phyloP scores from a whole-genome alignment of 2,888 invertebrate genomes.

The Brachynemurus nebulosus region DNA sequence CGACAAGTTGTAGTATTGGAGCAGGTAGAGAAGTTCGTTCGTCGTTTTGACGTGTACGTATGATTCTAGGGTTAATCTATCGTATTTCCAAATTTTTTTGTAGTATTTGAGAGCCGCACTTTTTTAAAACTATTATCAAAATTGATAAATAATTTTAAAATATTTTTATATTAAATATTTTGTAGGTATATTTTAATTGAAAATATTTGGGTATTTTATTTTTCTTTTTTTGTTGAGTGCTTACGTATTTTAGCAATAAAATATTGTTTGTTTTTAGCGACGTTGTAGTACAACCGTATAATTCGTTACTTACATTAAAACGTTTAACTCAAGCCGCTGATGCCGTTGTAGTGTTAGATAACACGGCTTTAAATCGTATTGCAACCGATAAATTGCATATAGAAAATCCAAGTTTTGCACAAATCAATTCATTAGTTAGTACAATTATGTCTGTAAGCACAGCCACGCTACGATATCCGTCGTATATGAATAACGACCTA shows the following conservation, averaged over 20 bases:
- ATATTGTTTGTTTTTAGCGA: constrained; percentile 44
- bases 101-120: too few relatives aligned
- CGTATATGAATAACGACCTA: constrained; percentile 97
- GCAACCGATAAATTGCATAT: constrained; percentile 88
- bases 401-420: constrained; percentile 90
- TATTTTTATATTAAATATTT: too few relatives aligned
- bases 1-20: too few relatives aligned
- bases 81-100: neutral
- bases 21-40: too few relatives aligned
- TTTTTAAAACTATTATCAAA: too few relatives aligned
- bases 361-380: constrained; percentile 90
- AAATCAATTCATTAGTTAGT: constrained; percentile 94
- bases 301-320: constrained; percentile 87
- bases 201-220: too few relatives aligned
- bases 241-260: neutral
- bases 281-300: constrained; percentile 93
- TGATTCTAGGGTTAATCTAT: too few relatives aligned
- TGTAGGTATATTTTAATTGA: too few relatives aligned
- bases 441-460: constrained; percentile 99
- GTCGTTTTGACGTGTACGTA: too few relatives aligned
- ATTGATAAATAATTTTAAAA: too few relatives aligned
- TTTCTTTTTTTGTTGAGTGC: too few relatives aligned
- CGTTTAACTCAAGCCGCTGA: constrained; percentile 91
- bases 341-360: constrained; percentile 93
- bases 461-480: constrained; percentile 89